Evolutionary conservation across 2,888 invertebrate genomes (phyloP).

Genomic region (Microdon myrmicae): DNA sequence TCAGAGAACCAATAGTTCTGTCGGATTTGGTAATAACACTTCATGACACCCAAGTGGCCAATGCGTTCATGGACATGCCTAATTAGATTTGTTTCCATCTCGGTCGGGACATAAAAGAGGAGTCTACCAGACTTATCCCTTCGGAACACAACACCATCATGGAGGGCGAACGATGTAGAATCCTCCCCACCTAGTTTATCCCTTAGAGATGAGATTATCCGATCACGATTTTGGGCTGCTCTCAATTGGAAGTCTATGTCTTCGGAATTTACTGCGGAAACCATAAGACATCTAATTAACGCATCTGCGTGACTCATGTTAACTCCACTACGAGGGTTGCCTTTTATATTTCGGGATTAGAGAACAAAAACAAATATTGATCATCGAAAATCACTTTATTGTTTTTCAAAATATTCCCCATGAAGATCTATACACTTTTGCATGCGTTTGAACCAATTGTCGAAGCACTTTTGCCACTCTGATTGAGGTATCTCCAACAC

Average conservation of each 20-base stretch:
- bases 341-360: too few species aligned
- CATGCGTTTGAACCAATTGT: too few species aligned
- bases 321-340: too few species aligned
- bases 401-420: too few species aligned
- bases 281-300: constrained; percentile 21
- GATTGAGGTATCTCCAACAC: too few species aligned
- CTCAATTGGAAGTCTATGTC: constrained; percentile 36
- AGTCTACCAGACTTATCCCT: constrained; percentile 10
- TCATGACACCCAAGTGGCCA: constrained; percentile 21
- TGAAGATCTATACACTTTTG: too few species aligned
- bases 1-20: constrained; percentile 34
- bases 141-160: constrained; percentile 24
- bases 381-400: too few species aligned
- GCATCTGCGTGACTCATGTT: constrained; percentile 37
- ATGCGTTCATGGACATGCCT: constrained; percentile 34
- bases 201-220: constrained; percentile 15
- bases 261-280: constrained; percentile 11
- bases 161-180: constrained; percentile 13
- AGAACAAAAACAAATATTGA: too few species aligned
- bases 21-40: constrained; percentile 23
- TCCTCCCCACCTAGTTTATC: constrained; percentile 14
- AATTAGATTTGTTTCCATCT: constrained; percentile 38
- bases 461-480: too few species aligned
- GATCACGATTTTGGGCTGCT: constrained; percentile 21
- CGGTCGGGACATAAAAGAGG: constrained; percentile 29